A percentile compares a stretch with the other conserved stretches of the same genome.
Conservation (phyloP, 2,888 invertebrate genomes). For the Tetropium fuscum region DNA sequence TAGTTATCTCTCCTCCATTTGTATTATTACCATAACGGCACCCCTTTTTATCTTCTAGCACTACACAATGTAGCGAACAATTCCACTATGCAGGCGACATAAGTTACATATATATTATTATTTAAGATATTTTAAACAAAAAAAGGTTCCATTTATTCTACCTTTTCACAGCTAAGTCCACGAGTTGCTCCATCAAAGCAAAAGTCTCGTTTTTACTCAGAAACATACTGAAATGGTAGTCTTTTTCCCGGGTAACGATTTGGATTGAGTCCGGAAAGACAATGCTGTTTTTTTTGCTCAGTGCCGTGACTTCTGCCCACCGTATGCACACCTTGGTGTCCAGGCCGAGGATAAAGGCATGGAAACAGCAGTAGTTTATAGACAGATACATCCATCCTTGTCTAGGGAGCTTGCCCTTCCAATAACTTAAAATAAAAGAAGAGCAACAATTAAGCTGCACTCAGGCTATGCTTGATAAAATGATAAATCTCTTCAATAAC, state of each 20-base stretch:
- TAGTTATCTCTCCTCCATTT: too few relatives aligned
- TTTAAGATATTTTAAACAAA: background rate
- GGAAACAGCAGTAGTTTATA: constrained; percentile 95
- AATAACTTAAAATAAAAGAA: constrained; percentile 78
- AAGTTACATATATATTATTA: too few relatives aligned
- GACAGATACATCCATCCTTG: constrained; percentile 99
- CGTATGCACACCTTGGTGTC: constrained; percentile 88
- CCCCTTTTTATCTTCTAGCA: too few relatives aligned
- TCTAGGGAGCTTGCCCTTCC: constrained; percentile 92
- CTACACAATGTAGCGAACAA: too few relatives aligned
- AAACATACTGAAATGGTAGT: constrained; percentile 94
- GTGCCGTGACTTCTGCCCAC: constrained; percentile 90
- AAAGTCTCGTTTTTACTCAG: constrained; percentile 90
- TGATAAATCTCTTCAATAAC: too few relatives aligned
- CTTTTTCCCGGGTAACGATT: constrained; percentile 85
- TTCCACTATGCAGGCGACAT: too few relatives aligned
- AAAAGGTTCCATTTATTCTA: constrained; percentile 37
- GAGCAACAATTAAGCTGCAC: too few relatives aligned
- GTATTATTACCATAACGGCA: too few relatives aligned
- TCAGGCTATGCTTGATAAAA: too few relatives aligned
- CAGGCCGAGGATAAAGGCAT: constrained; percentile 92
- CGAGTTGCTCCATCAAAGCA: constrained; percentile 92
- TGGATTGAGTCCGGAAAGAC: constrained; percentile 89
- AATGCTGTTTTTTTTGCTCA: constrained; percentile 81
- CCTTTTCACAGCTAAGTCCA: constrained; percentile 97